Base-by-base conservation (phyloP, 1,140 invertebrate genomes). In the Magallana ariakensis region DNA sequence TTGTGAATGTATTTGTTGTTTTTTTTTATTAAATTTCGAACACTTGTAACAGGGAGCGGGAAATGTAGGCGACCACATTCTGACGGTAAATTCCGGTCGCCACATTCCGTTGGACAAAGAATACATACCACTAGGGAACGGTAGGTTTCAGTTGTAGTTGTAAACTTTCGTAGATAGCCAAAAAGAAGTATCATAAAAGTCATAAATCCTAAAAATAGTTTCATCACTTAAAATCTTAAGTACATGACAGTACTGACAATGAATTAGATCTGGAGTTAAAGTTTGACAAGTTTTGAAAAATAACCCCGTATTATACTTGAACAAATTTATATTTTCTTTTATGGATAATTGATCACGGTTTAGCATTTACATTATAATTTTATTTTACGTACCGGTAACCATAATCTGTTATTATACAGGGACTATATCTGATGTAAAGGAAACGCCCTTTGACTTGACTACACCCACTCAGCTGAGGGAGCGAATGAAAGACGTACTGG, bases 41-140 rank as follows among this genome's bases (percentile, higher is more conserved):
- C 58, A 62, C 58, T 62, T 62, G 13, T 62, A 6, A 75, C 80
- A 82, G 80, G 80, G 80, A 9, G 46, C 46, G 15, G 46, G 46
- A 11, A 84, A 60, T 16, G 11, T 84, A 26, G 82, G 55, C 89
- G 96, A 97, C 81, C 98, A 99, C 93, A 91, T 95, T 19, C 94
- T 98, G 5, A 94, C 92, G 0, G 96, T 99, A 0, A 97, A 97
- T 91, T 97, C 97, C 46, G 96, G 97, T 95, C 94, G 94, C n/a
- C 97, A 97, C 92, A 97, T 97, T 0, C 97, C 97, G 84, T 96
- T 97, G 0, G 96, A 97, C 91, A 90, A 95, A 0, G 95, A 54
- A 81, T 53, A 96, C 6, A 97, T 98, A 89, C 97, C 97, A 16
- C 98, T 97, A 56, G 96, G 95, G 95, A 87, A 89, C 84, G 62